phyloP scores from a whole-genome alignment of 2,113 vertebrate genomes.

The Rissa tridactyla region DNA sequence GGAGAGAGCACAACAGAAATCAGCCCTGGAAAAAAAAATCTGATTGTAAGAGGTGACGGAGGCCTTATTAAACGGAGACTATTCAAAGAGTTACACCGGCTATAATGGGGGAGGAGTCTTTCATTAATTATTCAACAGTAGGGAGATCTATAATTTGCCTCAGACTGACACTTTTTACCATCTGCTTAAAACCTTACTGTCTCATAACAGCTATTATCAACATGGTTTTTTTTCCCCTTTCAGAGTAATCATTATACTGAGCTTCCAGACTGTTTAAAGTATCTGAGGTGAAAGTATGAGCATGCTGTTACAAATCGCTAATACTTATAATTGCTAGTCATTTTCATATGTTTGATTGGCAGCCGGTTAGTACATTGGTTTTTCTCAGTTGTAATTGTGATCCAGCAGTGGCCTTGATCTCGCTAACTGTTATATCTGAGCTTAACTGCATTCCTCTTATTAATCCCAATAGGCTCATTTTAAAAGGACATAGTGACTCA shows the following conservation, averaged over 20 bases:
- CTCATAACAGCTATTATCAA: conserved; percentile 5
- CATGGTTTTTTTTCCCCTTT: background rate
- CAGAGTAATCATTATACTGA: background rate
- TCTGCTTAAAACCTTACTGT: conserved; percentile 36
- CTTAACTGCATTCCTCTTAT: background rate
- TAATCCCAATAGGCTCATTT: conserved; percentile 2
- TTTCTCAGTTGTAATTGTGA: background rate
- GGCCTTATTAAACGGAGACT: background rate
- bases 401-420: background rate
- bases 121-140: conserved; percentile 49
- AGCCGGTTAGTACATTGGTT: background rate
- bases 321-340: background rate
- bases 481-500: background rate
- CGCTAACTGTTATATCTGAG: background rate
- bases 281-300: background rate
- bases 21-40: background rate
- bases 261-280: conserved; percentile 26
- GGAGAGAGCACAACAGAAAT: background rate
- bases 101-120: background rate
- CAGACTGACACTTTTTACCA: conserved; percentile 27
- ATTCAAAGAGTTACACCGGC: background rate
- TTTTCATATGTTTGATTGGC: background rate
- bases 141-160: conserved; percentile 13
- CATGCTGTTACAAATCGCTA: background rate
- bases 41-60: background rate